Evolutionary conservation across 2,113 vertebrate genomes (phyloP), one percentile per base, ranked within the genome.

Genomic region (Hippotragus niger): DNA sequence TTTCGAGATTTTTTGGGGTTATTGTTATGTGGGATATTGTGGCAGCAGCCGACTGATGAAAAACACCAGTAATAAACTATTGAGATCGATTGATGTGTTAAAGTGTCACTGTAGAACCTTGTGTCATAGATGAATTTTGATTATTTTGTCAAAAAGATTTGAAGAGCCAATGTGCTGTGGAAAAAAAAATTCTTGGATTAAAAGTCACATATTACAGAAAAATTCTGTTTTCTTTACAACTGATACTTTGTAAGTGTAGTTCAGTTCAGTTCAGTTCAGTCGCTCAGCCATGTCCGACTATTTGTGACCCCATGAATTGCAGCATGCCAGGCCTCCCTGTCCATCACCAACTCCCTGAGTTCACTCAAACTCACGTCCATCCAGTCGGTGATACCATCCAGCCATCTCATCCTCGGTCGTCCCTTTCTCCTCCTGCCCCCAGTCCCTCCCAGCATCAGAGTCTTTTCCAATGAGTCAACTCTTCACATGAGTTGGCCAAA

Each of bases 251-350:
- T 55, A 36, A 36, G 12, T 15, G 4, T 55, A 55, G 52, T 55
- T 58, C 23, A 25, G 57, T 58, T 57, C 53, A 55, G 53, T 55
- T 27, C 57, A 57, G 55, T 57, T 50, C 47, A 50, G 47, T 50
- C 3, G 0, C 55, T 57, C 57, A 58, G 23, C 2, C 4, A 0
- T 58, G 57, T 58, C 57, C 0, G 3, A 58, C 57, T 58, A 1
- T 27, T 58, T 58, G 57, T 1, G 9, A 25, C 23, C 57, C 9
- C 23, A 5, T 58, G 23, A 11, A 58, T 58, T 0, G 1, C 57
- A 58, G 57, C 57, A 58, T 0, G 7, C 55, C 19, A 57, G 23
- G 23, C 55, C 23, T 57, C 23, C 55, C 23, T 57, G 55, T 11
- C 23, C 55, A 57, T 57, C 55, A 57, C 55, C 23, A 57, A 4